Conservation (phyloP, 1,140 invertebrate species). For the Oreohelix idahoensis region DNA sequence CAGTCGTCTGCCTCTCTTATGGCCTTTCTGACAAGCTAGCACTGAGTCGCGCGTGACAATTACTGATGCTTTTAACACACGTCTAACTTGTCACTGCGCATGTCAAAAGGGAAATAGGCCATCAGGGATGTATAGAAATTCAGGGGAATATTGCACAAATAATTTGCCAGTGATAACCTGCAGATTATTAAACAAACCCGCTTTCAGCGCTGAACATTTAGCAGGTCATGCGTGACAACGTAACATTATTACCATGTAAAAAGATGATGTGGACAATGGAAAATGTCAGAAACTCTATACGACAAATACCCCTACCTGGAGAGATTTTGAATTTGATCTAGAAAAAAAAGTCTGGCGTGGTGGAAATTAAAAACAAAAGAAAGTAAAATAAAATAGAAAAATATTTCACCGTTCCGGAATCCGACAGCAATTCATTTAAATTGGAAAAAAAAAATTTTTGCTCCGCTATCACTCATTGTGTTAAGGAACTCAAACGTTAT, state of each 20-base stretch:
- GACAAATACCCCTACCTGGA: neutral
- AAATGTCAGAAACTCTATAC: neutral
- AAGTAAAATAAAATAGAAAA: neutral
- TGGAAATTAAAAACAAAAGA: no score
- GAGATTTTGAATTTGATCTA: neutral
- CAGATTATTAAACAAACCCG: neutral
- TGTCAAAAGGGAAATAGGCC: constrained; percentile 11
- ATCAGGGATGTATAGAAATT: constrained; percentile 9
- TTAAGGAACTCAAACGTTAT: no score
- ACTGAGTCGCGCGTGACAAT: neutral
- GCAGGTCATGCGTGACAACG: constrained; percentile 4
- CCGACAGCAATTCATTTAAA: no score
- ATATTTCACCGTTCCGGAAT: neutral
- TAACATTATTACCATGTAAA: neutral
- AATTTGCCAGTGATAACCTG: constrained; percentile 6
- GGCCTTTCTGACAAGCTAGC: neutral
- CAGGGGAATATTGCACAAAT: neutral
- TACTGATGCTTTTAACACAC: constrained; percentile 5
- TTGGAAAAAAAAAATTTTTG: no score
- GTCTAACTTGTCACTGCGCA: constrained; percentile 13
- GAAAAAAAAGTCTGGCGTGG: no score
- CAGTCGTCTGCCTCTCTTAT: neutral
- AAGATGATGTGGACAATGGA: neutral
- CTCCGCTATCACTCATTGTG: no score
- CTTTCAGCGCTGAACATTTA: neutral